Conservation (phyloP, 2,113 vertebrate genomes). For the Bubo bubo region DNA sequence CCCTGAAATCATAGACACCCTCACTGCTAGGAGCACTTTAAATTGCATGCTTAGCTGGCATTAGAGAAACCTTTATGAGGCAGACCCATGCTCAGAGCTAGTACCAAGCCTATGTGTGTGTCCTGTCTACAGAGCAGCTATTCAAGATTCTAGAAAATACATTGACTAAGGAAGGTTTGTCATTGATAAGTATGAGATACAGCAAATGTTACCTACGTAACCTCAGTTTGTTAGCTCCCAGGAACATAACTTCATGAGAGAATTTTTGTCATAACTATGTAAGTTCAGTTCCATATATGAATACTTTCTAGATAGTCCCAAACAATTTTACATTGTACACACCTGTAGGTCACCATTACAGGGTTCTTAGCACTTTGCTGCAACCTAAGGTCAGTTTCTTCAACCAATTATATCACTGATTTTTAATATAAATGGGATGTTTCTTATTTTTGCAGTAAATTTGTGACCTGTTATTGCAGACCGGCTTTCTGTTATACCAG, state of each 20-base stretch:
- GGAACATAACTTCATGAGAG: background rate
- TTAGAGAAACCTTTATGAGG: background rate
- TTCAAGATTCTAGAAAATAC: background rate
- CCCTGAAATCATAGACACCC: background rate
- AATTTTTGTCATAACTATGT: background rate
- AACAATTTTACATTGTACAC: background rate
- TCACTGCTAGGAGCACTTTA: background rate
- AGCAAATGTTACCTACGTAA: background rate
- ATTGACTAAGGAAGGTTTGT: background rate
- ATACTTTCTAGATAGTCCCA: background rate
- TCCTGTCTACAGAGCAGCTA: background rate
- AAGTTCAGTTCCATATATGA: background rate
- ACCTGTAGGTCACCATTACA: background rate
- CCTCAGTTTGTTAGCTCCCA: background rate
- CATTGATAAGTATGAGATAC: background rate
- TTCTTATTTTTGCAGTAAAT: background rate
- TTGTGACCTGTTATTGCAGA: background rate
- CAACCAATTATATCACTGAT: background rate
- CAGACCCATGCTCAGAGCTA: background rate
- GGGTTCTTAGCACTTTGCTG: background rate
- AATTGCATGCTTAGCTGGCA: background rate
- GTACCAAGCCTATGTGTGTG: rapidly evolving
- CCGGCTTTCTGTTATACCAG: background rate
- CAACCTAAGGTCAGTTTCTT: background rate
- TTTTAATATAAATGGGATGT: background rate